Conservation (phyloP, 2,888 invertebrate genomes). For the Drosophila anceps region DNA sequence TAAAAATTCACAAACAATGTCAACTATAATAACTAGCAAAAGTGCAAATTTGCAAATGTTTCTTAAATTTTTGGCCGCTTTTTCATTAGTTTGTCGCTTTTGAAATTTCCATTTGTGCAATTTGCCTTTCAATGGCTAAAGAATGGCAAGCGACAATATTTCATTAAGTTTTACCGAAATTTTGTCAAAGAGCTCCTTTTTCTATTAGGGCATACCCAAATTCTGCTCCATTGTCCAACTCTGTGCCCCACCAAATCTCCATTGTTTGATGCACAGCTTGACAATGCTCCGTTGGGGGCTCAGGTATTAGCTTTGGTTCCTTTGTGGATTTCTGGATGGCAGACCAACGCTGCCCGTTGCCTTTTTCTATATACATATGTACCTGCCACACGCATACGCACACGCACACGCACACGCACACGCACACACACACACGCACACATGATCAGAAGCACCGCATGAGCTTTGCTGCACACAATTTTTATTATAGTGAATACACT, state of each 20-base stretch:
- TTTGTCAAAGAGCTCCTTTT: background rate
- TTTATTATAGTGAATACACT: conserved; percentile 7
- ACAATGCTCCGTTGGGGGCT: conserved; percentile 3
- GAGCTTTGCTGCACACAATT: background rate
- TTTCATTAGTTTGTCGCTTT: background rate
- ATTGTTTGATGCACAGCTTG: conserved; percentile 2
- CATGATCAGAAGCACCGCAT: conserved; percentile 1
- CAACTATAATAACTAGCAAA: no score
- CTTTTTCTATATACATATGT: background rate
- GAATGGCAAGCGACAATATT: background rate
- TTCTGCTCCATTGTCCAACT: accelerated
- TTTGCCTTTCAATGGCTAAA: background rate
- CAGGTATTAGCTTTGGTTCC: conserved; percentile 10
- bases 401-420: no score
- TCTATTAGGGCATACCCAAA: background rate
- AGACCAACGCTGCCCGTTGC: conserved; percentile 7
- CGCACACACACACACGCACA: conserved; percentile 1
- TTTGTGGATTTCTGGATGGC: conserved; percentile 8
- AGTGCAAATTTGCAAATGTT: background rate
- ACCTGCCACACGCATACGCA: conserved; percentile 4
- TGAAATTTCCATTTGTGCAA: background rate
- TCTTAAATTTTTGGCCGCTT: background rate
- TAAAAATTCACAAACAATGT: no score
- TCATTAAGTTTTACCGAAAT: background rate
- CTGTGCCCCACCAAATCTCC: background rate